Conservation (phyloP, 2,797 vertebrate species). For the Cyprinella venusta region DNA sequence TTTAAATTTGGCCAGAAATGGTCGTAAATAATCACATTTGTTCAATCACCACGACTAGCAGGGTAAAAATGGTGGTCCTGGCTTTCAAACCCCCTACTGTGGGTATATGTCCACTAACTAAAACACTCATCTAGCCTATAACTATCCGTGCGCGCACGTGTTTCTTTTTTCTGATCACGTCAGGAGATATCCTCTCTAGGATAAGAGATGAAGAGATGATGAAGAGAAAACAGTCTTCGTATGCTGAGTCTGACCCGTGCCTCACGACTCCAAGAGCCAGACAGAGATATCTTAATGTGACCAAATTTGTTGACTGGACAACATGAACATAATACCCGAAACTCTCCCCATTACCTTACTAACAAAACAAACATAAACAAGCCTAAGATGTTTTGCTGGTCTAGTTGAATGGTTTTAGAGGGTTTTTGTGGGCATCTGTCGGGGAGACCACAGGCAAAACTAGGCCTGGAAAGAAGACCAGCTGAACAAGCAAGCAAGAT, state of each 20-base stretch:
- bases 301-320: background rate
- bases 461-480: background rate
- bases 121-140: background rate
- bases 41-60: background rate
- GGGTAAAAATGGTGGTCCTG: background rate
- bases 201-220: slow-evolving; percentile 17
- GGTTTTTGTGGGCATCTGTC: background rate
- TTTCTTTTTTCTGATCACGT: slow-evolving; percentile 22
- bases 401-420: background rate
- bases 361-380: background rate
- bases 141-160: slow-evolving; percentile 23
- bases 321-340: background rate
- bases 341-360: background rate
- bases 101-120: background rate
- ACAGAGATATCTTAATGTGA: background rate
- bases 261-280: slow-evolving; percentile 1
- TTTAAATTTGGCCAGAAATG: background rate
- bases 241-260: background rate
- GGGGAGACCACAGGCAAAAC: background rate
- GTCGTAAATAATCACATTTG: background rate
- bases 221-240: slow-evolving; percentile 12
- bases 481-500: background rate
- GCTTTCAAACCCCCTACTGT: background rate
- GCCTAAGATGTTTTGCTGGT: background rate
- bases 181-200: slow-evolving; percentile 37